A percentile compares a stretch with the other conserved stretches of the same genome.
Evolutionary conservation across 2,797 vertebrate species (phyloP).

Genomic region (Hyperoplus immaculatus): DNA sequence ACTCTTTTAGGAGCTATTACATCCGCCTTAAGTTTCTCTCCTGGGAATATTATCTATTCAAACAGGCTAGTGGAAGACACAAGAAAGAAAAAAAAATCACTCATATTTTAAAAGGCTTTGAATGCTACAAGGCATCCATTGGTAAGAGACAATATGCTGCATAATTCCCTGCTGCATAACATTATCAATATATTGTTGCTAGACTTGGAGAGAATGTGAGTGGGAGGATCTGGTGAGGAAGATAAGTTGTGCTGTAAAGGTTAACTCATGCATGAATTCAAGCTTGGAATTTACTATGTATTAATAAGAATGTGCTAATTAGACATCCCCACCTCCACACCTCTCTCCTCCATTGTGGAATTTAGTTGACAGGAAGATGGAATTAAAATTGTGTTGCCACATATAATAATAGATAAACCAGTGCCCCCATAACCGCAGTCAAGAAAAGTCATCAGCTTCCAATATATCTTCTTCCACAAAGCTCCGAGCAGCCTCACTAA

Average conservation of each 20-base stretch:
- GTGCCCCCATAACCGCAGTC: slow-evolving; percentile 35
- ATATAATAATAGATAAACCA: slow-evolving; percentile 61
- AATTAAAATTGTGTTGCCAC: slow-evolving; percentile 56
- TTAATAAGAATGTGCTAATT: slow-evolving; percentile 74
- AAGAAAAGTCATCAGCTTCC: slow-evolving; percentile 62
- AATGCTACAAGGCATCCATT: slow-evolving; percentile 68
- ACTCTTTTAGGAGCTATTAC: slow-evolving; percentile 50
- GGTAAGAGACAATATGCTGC: slow-evolving; percentile 69
- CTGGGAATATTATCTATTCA: slow-evolving; percentile 71
- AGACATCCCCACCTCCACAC: slow-evolving; percentile 39
- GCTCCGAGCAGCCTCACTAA: slow-evolving; percentile 60
- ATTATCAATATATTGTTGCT: slow-evolving; percentile 73
- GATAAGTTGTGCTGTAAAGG: slow-evolving; percentile 77
- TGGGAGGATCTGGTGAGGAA: slow-evolving; percentile 67
- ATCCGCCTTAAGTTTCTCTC: slow-evolving; percentile 39
- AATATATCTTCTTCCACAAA: slow-evolving; percentile 56
- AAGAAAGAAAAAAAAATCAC: slow-evolving; percentile 74
- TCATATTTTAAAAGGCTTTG: slow-evolving; percentile 68
- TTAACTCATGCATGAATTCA: slow-evolving; percentile 74
- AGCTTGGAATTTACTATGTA: slow-evolving; percentile 64
- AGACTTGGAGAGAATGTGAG: slow-evolving; percentile 49
- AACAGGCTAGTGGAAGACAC: slow-evolving; percentile 65
- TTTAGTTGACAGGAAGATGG: slow-evolving; percentile 51
- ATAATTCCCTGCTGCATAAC: slow-evolving; percentile 68
- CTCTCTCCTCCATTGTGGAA: slow-evolving; percentile 25